Conservation (phyloP, 2,797 vertebrate genomes). For the Xerus rutilus region DNA sequence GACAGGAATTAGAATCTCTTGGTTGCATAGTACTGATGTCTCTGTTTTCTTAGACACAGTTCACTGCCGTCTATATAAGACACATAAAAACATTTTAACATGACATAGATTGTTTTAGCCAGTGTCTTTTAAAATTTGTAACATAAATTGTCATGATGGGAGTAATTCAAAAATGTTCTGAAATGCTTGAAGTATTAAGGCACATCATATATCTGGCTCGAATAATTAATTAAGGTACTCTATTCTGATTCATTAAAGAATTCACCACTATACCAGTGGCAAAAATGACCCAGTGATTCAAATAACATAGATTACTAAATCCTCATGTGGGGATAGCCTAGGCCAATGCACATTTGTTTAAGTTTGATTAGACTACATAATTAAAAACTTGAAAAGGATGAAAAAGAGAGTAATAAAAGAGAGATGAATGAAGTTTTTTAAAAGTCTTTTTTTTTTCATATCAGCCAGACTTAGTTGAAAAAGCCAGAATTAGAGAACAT, state of each 20-base stretch:
- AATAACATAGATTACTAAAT: slow-evolving; percentile 47
- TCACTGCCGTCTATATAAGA: neutral
- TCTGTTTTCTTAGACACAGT: neutral
- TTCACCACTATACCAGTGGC: neutral
- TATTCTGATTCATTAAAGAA: slow-evolving; percentile 52
- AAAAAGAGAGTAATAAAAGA: neutral
- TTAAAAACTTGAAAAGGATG: neutral
- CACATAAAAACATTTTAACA: slow-evolving; percentile 15
- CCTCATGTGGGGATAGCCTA: neutral
- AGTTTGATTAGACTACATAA: neutral
- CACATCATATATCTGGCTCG: neutral
- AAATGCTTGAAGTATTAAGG: slow-evolving; percentile 54
- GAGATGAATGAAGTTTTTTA: neutral
- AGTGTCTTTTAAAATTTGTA: slow-evolving; percentile 18
- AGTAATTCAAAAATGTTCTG: slow-evolving; percentile 42
- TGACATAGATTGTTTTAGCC: neutral
- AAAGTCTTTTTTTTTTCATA: neutral
- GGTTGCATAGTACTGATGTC: neutral
- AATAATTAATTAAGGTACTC: slow-evolving; percentile 57
- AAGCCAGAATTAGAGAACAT: neutral
- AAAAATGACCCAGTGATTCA: slow-evolving; percentile 46
- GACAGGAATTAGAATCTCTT: neutral
- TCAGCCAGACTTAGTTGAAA: neutral
- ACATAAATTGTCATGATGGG: neutral
- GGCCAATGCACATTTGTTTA: neutral